phyloP scores from a whole-genome alignment of 2,888 invertebrate species.

The Caenorhabditis sp. region DNA sequence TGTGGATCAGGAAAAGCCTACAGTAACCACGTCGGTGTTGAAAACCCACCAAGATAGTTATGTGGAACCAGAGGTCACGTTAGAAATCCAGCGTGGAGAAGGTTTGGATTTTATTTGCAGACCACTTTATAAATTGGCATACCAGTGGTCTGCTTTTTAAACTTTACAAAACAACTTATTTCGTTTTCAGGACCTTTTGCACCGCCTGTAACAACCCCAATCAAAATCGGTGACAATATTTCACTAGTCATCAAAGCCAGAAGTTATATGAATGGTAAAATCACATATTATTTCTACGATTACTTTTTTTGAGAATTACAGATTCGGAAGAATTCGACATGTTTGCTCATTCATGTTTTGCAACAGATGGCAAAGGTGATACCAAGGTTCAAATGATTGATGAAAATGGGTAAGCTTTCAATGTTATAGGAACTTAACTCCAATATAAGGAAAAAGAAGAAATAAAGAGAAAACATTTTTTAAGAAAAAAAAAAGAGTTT shows the following conservation, averaged over 20 bases:
- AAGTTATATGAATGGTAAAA: slow-evolving; percentile 41
- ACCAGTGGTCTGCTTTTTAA: no score
- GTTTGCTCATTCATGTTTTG: slow-evolving; percentile 70
- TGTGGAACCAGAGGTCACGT: slow-evolving; percentile 48
- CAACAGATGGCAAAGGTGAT: slow-evolving; percentile 63
- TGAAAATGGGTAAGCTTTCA: slow-evolving; percentile 55
- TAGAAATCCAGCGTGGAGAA: slow-evolving; percentile 66
- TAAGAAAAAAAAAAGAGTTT: no score
- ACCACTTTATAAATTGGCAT: no score
- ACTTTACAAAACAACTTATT: background rate
- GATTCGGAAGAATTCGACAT: slow-evolving; percentile 63
- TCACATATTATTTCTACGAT: background rate
- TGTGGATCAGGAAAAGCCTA: slow-evolving; percentile 3
- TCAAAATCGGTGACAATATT: slow-evolving; percentile 68
- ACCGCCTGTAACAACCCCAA: slow-evolving; percentile 55
- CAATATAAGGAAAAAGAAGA: no score
- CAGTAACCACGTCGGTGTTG: slow-evolving; percentile 23
- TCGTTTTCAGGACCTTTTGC: slow-evolving; percentile 50
- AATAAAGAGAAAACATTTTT: no score
- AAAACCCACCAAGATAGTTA: slow-evolving; percentile 43
- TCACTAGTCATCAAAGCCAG: slow-evolving; percentile 63
- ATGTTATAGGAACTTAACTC: no score
- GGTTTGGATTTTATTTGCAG: slow-evolving; percentile 17
- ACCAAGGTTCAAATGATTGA: slow-evolving; percentile 64
- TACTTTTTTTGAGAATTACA: slow-evolving; percentile 21